Conservation (phyloP, 2,797 vertebrate genomes). For the Takifugu rubripes region DNA sequence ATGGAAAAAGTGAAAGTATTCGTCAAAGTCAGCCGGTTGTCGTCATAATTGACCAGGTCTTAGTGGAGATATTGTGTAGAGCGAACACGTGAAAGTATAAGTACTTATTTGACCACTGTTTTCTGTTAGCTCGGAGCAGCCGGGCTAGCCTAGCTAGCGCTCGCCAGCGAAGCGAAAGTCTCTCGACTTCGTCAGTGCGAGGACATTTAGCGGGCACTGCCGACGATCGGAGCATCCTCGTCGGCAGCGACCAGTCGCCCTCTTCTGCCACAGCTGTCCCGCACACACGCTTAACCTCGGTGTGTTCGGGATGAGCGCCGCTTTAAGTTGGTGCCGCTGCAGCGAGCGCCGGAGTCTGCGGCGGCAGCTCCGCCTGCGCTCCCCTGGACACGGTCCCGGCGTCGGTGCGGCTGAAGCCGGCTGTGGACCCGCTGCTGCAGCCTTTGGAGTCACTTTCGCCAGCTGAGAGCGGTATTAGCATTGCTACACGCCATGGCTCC, state of each 20-base stretch:
- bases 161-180: slow-evolving; percentile 61
- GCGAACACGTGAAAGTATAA: background rate
- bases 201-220: slow-evolving; percentile 75
- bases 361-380: slow-evolving; percentile 12
- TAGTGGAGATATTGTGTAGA: background rate
- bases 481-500: slow-evolving; percentile 29
- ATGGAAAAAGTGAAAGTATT: slow-evolving; percentile 53
- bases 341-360: slow-evolving; percentile 10
- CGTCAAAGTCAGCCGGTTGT: slow-evolving; percentile 6
- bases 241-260: slow-evolving; percentile 3
- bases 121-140: slow-evolving; percentile 50
- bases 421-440: slow-evolving; percentile 8
- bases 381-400: background rate
- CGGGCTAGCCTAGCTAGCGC: slow-evolving; percentile 56
- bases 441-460: slow-evolving; percentile 6
- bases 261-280: background rate
- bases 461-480: slow-evolving; percentile 30
- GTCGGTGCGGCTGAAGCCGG: background rate
- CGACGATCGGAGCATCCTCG: slow-evolving; percentile 46
- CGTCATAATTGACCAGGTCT: background rate
- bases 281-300: background rate
- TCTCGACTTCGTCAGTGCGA: slow-evolving; percentile 47
- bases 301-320: background rate
- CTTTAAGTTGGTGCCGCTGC: slow-evolving; percentile 32
- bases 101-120: slow-evolving; percentile 49